These are phyloP conservation scores for Acrobasis consociella DNA, from an alignment of 2,888 invertebrate genomes.

Conservation along the genomic window DNA sequence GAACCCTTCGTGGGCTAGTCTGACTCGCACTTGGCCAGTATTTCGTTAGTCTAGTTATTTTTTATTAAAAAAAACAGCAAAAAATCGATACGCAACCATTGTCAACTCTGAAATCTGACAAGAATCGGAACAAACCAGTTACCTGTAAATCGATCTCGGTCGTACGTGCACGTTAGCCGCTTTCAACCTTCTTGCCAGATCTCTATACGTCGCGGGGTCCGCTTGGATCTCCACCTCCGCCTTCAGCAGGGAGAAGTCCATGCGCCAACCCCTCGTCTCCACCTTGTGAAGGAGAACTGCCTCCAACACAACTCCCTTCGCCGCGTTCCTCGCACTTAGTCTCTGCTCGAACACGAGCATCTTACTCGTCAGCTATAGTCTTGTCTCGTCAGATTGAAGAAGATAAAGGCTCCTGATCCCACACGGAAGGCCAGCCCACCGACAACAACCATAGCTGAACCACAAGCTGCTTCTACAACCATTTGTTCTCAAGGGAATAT, in stretches of 20 bases:
- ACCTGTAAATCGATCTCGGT: slow-evolving; percentile 59
- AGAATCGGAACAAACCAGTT: slow-evolving; percentile 46
- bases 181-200: slow-evolving; percentile 62
- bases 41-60: no score
- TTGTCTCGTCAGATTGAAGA: slow-evolving; percentile 76
- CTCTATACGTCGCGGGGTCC: slow-evolving; percentile 65
- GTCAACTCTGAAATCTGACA: not conserved
- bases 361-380: slow-evolving; percentile 78
- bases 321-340: slow-evolving; percentile 67
- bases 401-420: slow-evolving; percentile 72
- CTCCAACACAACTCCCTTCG: slow-evolving; percentile 65
- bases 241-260: slow-evolving; percentile 69
- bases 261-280: slow-evolving; percentile 72
- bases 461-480: slow-evolving; percentile 65
- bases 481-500: slow-evolving; percentile 54
- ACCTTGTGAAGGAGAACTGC: slow-evolving; percentile 72
- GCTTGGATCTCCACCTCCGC: slow-evolving; percentile 77
- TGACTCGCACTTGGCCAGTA: no score
- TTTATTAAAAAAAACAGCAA: not conserved
- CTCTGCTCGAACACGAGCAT: slow-evolving; percentile 81
- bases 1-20: no score
- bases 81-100: not conserved
- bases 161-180: slow-evolving; percentile 70
- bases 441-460: slow-evolving; percentile 74
- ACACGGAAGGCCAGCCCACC: slow-evolving; percentile 60